These are phyloP conservation scores for Eulemur coronatus DNA, from an alignment of 2,797 vertebrate genomes.

Conservation along the genomic window DNA sequence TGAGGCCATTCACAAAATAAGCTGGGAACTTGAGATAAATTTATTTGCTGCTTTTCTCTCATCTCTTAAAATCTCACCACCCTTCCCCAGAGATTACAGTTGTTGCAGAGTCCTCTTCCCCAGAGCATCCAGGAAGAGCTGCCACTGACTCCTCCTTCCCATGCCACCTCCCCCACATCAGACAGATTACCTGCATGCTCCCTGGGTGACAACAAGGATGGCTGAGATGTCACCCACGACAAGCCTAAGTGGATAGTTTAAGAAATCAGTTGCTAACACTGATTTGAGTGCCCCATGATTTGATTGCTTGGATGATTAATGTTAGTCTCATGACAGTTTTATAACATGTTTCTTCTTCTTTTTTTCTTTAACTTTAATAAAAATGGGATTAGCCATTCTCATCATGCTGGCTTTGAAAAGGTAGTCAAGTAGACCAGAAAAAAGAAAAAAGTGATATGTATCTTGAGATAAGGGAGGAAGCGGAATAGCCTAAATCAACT, in stretches of 20 bases:
- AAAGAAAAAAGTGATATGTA: not conserved
- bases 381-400: constrained; percentile 66
- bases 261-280: constrained; percentile 44
- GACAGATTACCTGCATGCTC: not conserved
- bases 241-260: constrained; percentile 32
- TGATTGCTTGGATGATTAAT: constrained; percentile 65
- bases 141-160: not conserved
- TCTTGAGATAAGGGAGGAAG: not conserved
- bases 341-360: constrained; percentile 22
- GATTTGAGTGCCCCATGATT: constrained; percentile 27
- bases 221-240: not conserved
- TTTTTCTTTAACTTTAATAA: constrained; percentile 70
- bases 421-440: constrained; percentile 5
- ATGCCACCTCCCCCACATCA: not conserved
- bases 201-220: not conserved
- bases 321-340: constrained; percentile 49
- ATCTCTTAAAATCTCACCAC: not conserved
- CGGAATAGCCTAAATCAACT: not conserved
- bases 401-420: constrained; percentile 30
- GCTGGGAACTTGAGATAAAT: not conserved
- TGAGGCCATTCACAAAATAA: not conserved
- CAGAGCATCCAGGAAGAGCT: not conserved
- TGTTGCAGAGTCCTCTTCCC: not conserved
- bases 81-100: not conserved
- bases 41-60: not conserved